These are phyloP conservation scores for Gallinago media DNA, from an alignment of 2,113 vertebrate species.

Conservation along the genomic window DNA sequence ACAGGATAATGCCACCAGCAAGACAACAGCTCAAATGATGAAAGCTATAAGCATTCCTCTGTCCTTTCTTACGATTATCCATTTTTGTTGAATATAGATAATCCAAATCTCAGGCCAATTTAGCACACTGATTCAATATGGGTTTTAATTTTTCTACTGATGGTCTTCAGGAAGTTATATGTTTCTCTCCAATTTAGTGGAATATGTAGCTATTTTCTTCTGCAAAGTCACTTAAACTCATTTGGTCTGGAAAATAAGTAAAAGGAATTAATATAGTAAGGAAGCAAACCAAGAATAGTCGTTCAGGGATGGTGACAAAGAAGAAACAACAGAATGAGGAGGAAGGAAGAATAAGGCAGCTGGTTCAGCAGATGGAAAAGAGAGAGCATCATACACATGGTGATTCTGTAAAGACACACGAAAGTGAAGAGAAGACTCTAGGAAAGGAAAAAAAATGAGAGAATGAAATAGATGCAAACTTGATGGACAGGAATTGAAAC, in stretches of 20 bases:
- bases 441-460: neutral
- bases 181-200: neutral
- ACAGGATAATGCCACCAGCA: constrained; percentile 35
- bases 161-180: neutral
- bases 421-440: neutral
- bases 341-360: neutral
- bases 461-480: neutral
- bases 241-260: neutral
- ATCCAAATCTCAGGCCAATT: constrained; percentile 17
- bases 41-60: constrained; percentile 48
- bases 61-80: constrained; percentile 10
- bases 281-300: neutral
- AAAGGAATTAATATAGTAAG: neutral
- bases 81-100: constrained; percentile 15
- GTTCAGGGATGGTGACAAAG: neutral
- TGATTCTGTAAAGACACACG: neutral
- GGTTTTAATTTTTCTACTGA: neutral
- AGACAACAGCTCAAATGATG: constrained; percentile 50
- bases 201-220: neutral
- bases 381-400: neutral
- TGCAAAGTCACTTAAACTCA: neutral
- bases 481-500: neutral
- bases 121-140: neutral
- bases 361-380: neutral
- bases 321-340: neutral